Conservation (phyloP, 2,113 vertebrate species). For the Hirundichthys speculiger region DNA sequence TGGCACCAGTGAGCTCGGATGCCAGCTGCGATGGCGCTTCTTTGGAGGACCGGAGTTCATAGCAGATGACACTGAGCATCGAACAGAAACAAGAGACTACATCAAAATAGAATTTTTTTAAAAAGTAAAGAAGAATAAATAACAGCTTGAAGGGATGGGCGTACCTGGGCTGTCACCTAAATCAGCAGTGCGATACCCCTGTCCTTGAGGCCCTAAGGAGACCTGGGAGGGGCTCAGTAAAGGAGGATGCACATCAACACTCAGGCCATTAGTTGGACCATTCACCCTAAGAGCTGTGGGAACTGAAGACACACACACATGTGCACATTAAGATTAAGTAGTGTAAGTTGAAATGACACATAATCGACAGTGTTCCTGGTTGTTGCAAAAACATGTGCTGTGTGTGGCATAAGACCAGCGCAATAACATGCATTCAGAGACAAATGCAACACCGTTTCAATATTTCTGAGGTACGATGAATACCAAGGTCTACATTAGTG, state of each 20-base stretch:
- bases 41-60: constrained; percentile 95
- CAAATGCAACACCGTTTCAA: no score
- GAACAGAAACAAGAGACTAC: not conserved
- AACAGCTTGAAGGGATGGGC: not conserved
- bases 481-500: no score
- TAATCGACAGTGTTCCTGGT: not conserved
- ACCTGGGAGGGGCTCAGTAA: constrained; percentile 82
- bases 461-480: no score
- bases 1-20: constrained; percentile 84
- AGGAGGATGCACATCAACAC: constrained; percentile 79
- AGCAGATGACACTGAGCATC: constrained; percentile 74
- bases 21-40: constrained; percentile 97
- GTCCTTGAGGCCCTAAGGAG: constrained; percentile 80
- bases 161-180: constrained; percentile 84
- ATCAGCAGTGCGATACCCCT: constrained; percentile 83
- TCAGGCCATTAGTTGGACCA: constrained; percentile 83
- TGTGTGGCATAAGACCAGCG: no score
- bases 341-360: not conserved
- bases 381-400: no score
- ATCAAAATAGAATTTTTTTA: not conserved
- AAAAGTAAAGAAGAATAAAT: not conserved
- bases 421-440: no score
- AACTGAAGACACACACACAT: constrained; percentile 70
- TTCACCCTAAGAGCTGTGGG: constrained; percentile 82
- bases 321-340: not conserved